Base-by-base conservation (phyloP, 2,888 invertebrate genomes). In the Exocentrus adspersus region DNA sequence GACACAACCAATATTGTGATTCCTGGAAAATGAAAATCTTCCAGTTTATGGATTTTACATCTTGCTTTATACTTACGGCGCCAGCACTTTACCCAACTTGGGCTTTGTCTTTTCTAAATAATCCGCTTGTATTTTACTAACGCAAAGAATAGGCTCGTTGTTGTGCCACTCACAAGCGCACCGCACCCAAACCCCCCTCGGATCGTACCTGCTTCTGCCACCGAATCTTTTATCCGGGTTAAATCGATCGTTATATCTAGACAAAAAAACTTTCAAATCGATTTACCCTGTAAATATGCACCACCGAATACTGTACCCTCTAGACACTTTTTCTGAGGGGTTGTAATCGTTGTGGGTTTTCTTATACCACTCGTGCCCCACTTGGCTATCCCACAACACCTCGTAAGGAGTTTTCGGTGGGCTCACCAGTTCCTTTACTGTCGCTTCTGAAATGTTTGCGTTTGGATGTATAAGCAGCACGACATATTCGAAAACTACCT, bases 271-370 rank as follows among this genome's bases (percentile, higher is more conserved):
- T n/a, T n/a, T n/a, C n/a, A n/a, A n/a, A n/a, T n/a, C n/a, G n/a
- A n/a, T n/a, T n/a, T n/a, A n/a, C n/a, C n/a, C n/a, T n/a, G n/a
- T n/a, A n/a, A n/a, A n/a, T n/a, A n/a, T n/a, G n/a, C n/a, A n/a
- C n/a, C n/a, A n/a, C 28, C 9, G 28, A 28, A 28, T 7, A 62
- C 46, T 28, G 56, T 79, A 84, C 81, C 79, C 74, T 74, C 83
- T 76, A 54, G 80, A 73, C 12, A 81, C 71, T 73, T 78, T 80
- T 72, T 86, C 84, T 1, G 81, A 79, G 0, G 84, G 81, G 68
- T 84, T 78, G 69, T 84, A 86, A 74, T 83, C 81, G 48, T 83
- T 81, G 69, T 86, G 85, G 9, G 81, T 83, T 73, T 81, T 84
- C 68, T 75, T 79, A 69, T 86, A 86, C 71, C 84, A 72, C 7